Evolutionary conservation across 2,888 invertebrate species (phyloP).

Genomic region (Eupithecia vulgata): DNA sequence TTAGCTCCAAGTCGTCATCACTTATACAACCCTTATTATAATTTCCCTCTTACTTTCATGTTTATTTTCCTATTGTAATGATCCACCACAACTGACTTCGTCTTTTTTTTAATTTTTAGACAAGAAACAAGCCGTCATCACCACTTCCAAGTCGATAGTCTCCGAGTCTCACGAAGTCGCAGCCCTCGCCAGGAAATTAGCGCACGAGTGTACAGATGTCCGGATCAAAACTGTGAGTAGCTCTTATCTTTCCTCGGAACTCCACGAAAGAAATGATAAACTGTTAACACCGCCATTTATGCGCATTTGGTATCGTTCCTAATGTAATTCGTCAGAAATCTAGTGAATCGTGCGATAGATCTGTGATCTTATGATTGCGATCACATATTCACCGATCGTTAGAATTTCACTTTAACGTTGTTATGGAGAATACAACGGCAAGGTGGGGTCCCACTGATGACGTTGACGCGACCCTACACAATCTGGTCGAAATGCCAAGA

Average conservation of each 20-base stretch:
- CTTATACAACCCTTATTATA: too few species aligned
- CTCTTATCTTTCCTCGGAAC: not conserved
- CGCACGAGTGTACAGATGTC: constrained; percentile 98
- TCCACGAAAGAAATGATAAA: not conserved
- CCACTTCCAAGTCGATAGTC: constrained; percentile 98
- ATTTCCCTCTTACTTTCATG: not conserved
- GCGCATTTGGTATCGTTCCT: not conserved
- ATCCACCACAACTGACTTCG: not conserved
- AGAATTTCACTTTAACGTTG: too few species aligned
- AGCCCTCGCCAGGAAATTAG: constrained; percentile 96
- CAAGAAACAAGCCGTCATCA: constrained; percentile 96
- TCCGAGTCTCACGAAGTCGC: constrained; percentile 98
- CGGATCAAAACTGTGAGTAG: constrained; percentile 94
- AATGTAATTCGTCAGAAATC: too few species aligned
- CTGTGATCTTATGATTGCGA: too few species aligned
- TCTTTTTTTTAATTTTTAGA: constrained; percentile 75
- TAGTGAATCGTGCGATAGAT: too few species aligned
- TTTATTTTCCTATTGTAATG: not conserved
- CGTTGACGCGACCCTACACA: too few species aligned
- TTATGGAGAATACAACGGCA: too few species aligned
- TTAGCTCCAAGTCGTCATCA: too few species aligned
- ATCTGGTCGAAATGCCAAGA: too few species aligned
- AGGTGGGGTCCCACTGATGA: too few species aligned
- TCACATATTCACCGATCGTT: too few species aligned
- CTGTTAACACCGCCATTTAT: not conserved